Percentiles rank a stretch among this genome's conserved stretches.
phyloP scores from a whole-genome alignment of 2,888 invertebrate species.

The Hyposoter dolosus region DNA sequence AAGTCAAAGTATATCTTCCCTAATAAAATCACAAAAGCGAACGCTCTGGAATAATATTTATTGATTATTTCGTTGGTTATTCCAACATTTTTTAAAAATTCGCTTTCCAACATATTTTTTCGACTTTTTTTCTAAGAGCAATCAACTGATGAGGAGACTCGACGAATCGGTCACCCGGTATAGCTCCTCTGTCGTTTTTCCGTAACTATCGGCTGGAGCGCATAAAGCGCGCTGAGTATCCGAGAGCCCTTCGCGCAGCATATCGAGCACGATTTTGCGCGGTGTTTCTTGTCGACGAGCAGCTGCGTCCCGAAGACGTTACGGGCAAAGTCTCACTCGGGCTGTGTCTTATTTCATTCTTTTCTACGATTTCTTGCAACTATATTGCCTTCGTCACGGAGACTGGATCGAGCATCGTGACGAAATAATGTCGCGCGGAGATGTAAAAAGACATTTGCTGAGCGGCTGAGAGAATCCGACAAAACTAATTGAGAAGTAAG shows the following conservation, averaged over 20 bases:
- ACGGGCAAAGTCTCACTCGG: neutral
- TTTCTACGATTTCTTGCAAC: neutral
- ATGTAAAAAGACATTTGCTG: conserved; percentile 7
- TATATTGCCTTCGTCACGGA: conserved; percentile 1
- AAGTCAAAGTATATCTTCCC: neutral
- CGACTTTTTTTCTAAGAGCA: neutral
- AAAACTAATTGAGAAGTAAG: conserved; percentile 8
- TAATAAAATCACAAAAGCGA: neutral
- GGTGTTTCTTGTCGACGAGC: conserved; percentile 28
- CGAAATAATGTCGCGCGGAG: conserved; percentile 3
- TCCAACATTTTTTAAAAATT: neutral
- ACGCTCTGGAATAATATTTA: neutral
- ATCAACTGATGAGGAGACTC: neutral
- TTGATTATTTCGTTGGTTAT: neutral
- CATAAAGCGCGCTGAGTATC: conserved; percentile 14
- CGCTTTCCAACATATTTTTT: neutral
- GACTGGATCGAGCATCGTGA: neutral
- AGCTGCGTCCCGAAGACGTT: conserved; percentile 28
- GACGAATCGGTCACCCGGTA: neutral
- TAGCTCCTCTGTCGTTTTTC: conserved; percentile 36
- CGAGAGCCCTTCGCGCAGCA: neutral
- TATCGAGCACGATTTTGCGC: neutral
- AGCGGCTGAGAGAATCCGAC: conserved; percentile 6
- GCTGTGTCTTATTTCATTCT: conserved; percentile 6
- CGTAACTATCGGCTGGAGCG: conserved; percentile 27